Evolutionary conservation across 2,797 vertebrate species (phyloP), one percentile per base, ranked within the genome.

Genomic region (Trachops cirrhosus): DNA sequence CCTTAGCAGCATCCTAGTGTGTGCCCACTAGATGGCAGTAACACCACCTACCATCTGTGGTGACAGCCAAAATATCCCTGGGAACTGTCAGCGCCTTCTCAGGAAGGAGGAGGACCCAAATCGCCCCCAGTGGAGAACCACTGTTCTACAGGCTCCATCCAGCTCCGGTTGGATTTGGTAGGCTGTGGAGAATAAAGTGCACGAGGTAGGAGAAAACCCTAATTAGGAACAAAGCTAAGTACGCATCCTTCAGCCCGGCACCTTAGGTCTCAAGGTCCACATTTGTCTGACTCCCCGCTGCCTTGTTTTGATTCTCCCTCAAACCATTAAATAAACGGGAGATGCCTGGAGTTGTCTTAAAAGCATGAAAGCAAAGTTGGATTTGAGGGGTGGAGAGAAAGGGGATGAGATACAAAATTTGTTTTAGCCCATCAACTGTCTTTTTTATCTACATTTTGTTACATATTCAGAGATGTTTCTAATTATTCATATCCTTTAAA

Each of bases 371-470:
- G 71, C 22, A 26, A 52, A 71, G 6, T n/a, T 2, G 41, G 44
- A 48, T 50, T 41, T 84, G 46, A 87, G 19, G n/a, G 44, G 2
- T 32, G 21, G 68, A 12, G 24, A 46, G 34, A 21, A 85, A 70
- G 6, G 11, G 26, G 19, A 9, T 19, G 24, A 54, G 52, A 22
- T 10, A 3, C 0, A 50, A 52, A 29, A 24, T 39, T 67, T 34
- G 10, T 52, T 54, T 70, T 34, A 37, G 54, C 57, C n/a, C 26
- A 1, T 15, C 11, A 46, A 6, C 2, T 41, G 18, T 6, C 11
- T 1, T 0, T 0, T 15, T 62, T 5, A 62, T 15, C 50, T 29
- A 9, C 4, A 1, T 41, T n/a, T 18, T 9, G 57, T 34, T 32
- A 68, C 32, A 2, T 21, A 9, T 37, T 59, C 74, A 32, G 86